phyloP scores from a whole-genome alignment of 2,797 vertebrate species.

The Enteromius argenteus region DNA sequence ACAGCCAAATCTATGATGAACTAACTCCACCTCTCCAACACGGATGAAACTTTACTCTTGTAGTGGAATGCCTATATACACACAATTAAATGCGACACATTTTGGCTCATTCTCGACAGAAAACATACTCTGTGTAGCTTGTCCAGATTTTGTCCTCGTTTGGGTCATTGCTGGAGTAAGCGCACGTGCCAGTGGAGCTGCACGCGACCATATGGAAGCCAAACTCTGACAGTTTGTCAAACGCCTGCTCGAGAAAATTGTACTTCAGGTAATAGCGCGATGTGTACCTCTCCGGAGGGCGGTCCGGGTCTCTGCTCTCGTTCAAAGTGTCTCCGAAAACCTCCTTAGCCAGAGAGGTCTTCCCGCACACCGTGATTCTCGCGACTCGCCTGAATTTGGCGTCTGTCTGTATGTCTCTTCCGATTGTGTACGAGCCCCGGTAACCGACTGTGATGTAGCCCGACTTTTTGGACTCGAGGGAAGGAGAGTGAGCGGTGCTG shows the following conservation, averaged over 20 bases:
- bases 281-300: conserved; percentile 91
- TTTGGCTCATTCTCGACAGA: conserved; percentile 86
- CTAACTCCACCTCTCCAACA: neutral
- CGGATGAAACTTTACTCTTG: neutral
- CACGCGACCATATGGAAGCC: conserved; percentile 95
- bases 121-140: conserved; percentile 96
- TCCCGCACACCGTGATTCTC: conserved; percentile 92
- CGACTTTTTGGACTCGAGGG: conserved; percentile 79
- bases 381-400: conserved; percentile 92
- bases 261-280: conserved; percentile 93
- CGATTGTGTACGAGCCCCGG: conserved; percentile 90
- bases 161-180: conserved; percentile 89
- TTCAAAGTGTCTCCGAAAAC: conserved; percentile 95
- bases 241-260: conserved; percentile 94
- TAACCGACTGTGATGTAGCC: conserved; percentile 94
- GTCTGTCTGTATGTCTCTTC: conserved; percentile 91
- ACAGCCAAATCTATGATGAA: neutral
- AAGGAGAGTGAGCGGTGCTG: conserved; percentile 72
- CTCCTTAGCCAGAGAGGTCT: conserved; percentile 91
- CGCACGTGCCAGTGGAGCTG: conserved; percentile 92
- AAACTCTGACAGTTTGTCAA: conserved; percentile 89
- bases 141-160: conserved; percentile 96
- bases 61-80: neutral
- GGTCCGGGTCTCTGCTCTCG: conserved; percentile 92
- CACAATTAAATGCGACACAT: neutral